Base-by-base conservation (phyloP, 2,888 invertebrate species). In the Acanthopleura granulata region DNA sequence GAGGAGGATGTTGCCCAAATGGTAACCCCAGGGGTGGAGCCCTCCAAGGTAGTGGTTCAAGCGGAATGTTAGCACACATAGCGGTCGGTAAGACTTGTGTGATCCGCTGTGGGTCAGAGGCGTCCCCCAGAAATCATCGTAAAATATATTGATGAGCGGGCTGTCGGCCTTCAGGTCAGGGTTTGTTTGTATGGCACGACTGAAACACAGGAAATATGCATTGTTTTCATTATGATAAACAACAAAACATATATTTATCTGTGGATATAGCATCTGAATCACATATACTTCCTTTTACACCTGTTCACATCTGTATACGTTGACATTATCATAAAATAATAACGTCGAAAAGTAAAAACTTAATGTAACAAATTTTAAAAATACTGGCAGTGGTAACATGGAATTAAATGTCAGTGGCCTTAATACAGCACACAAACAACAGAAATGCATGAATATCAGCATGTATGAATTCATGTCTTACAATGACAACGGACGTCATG, bases 121-220 rank as follows among this genome's bases (percentile, higher is more conserved):
- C 62, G 98, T 98, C 72, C 98, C 99, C 99, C 99, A 99, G 92
- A 98, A 99, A 92, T 99, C 98, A 92, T 98, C 95, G 90, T 93
- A 93, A 89, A 97, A 94, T 84, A 97, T 93, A 83, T 94, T 94
- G 84, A 93, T 93, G 93, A 97, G 94, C 77, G 97, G 94, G 85
- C 94, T 94, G 69, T 86, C 84, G 79, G 96, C 94, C 86, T 95
- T 93, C 86, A 99, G 94, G 92, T 99, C 98, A 80, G 95, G 95
- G 91, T 99, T 99, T 89, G 95, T 95, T 90, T 97, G 93, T 89
- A 99, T 97, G 83, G 98, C 98, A 87, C 98, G 96, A 90, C 98
- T 99, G 94, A 25, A 83, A 87, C 83, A 81, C 78, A 75, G 16
- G 76, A 76, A 72, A 78, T 3, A 70, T 70, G 12, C 12, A 29